Evolutionary conservation across 2,797 vertebrate genomes (phyloP).

Genomic region (Sparidentex hasta): DNA sequence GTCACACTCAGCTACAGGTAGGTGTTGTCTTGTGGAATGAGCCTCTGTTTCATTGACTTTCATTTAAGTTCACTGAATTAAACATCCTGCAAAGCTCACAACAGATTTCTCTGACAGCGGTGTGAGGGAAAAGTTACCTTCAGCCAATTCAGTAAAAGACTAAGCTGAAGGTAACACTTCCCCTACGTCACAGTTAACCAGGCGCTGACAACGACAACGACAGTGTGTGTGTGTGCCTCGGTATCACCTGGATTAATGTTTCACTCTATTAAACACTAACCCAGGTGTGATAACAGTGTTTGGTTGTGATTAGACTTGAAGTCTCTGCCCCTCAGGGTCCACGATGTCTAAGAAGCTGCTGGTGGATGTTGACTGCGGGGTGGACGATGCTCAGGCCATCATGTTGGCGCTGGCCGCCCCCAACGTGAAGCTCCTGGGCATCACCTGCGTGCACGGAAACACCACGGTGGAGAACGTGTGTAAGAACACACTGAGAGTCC

Average conservation of each 20-base stretch:
- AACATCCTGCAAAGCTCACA: not conserved
- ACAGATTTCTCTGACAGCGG: not conserved
- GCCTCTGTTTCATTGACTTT: not conserved
- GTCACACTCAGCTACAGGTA: slow-evolving; percentile 35
- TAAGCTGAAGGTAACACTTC: not conserved
- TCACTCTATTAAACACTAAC: too few species aligned
- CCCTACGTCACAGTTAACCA: not conserved
- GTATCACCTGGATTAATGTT: too few species aligned
- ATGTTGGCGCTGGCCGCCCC: slow-evolving; percentile 84
- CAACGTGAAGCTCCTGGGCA: slow-evolving; percentile 79
- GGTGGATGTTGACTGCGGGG: slow-evolving; percentile 82
- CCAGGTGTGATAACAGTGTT: not conserved
- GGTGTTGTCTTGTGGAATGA: not conserved
- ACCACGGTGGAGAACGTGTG: slow-evolving; percentile 85
- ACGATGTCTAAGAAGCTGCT: slow-evolving; percentile 83
- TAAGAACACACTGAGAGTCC: slow-evolving; percentile 83
- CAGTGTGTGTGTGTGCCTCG: too few species aligned
- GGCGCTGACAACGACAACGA: too few species aligned
- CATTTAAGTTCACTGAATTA: not conserved
- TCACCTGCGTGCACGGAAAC: slow-evolving; percentile 87
- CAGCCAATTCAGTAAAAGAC: not conserved
- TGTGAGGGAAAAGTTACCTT: not conserved
- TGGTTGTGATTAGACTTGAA: not conserved
- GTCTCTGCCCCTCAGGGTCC: slow-evolving; percentile 32
- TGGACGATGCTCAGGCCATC: slow-evolving; percentile 87